phyloP scores from a whole-genome alignment of 2,888 invertebrate species.

The Octodonta nipae region DNA sequence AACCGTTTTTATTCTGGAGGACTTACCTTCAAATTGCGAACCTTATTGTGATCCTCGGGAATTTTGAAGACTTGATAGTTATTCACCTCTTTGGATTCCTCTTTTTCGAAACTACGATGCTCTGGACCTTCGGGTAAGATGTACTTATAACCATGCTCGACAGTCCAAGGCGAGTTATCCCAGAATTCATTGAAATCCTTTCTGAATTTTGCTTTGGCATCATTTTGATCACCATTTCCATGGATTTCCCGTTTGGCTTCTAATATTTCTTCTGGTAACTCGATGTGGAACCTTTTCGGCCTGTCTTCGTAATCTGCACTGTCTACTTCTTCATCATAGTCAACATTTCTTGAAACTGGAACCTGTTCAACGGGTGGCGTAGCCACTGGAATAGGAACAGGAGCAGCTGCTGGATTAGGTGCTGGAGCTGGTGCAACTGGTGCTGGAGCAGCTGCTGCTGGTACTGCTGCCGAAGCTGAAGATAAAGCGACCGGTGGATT shows the following conservation, averaged over 20 bases:
- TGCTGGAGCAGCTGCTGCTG: conserved; percentile 10
- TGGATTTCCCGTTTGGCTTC: conserved; percentile 14
- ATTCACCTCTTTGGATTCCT: too few species aligned
- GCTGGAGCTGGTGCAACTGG: conserved; percentile 13
- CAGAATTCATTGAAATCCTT: conserved; percentile 21
- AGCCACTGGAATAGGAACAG: conserved; percentile 10
- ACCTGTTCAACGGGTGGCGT: conserved; percentile 9
- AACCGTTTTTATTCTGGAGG: too few species aligned
- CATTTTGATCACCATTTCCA: conserved; percentile 10
- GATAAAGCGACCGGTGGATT: conserved; percentile 12
- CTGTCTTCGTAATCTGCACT: conserved; percentile 12
- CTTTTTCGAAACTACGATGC: too few species aligned
- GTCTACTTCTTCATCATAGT: conserved; percentile 11
- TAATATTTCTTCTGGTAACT: conserved; percentile 20
- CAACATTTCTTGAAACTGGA: conserved; percentile 9
- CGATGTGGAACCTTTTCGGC: conserved; percentile 17
- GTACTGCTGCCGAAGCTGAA: conserved; percentile 10
- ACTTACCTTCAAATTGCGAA: too few species aligned
- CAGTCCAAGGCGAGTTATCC: conserved; percentile 19
- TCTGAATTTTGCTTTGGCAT: conserved; percentile 18
- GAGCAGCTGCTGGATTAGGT: conserved; percentile 10
- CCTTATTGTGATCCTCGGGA: too few species aligned
- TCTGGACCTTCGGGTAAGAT: conserved; percentile 19
- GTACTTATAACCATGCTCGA: conserved; percentile 24
- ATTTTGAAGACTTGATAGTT: too few species aligned